A percentile compares a stretch with the other conserved stretches of the same genome.
Conservation (phyloP, 2,113 vertebrate species). For the Perognathus longimembris region DNA sequence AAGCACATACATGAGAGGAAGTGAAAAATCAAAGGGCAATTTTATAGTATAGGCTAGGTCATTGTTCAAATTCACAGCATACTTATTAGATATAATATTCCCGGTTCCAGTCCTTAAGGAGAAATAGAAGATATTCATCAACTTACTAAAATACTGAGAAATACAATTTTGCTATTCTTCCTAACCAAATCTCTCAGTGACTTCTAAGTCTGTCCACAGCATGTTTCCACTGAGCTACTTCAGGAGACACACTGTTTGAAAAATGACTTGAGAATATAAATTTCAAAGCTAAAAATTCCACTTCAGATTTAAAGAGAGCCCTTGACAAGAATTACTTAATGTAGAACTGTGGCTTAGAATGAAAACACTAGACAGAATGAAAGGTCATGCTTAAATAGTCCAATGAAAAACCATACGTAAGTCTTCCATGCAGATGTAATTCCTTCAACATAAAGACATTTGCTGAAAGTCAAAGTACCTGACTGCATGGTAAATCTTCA, state of each 20-base stretch:
- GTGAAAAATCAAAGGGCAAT: constrained; percentile 26
- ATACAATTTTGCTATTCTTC: constrained; percentile 52
- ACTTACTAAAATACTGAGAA: constrained; percentile 59
- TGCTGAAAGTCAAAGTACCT: constrained; percentile 46
- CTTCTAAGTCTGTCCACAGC: constrained; percentile 44
- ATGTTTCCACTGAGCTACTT: constrained; percentile 42
- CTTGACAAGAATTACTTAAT: constrained; percentile 73
- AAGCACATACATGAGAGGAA: constrained; percentile 57
- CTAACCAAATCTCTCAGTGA: constrained; percentile 34
- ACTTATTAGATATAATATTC: constrained; percentile 54
- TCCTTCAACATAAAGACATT: constrained; percentile 45
- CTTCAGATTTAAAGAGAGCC: constrained; percentile 62
- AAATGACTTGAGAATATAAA: constrained; percentile 59
- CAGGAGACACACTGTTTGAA: constrained; percentile 56
- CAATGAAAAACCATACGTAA: constrained; percentile 29
- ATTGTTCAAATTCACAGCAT: constrained; percentile 10
- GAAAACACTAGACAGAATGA: constrained; percentile 55
- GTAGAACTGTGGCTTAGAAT: constrained; percentile 48
- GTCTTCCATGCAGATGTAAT: constrained; percentile 41
- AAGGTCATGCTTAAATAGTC: constrained; percentile 46
- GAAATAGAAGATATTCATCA: constrained; percentile 50
- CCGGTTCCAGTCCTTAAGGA: constrained; percentile 54
- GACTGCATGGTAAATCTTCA: constrained; percentile 50
- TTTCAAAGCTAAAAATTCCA: constrained; percentile 68
- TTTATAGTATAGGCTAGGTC: neutral